Base-by-base conservation (phyloP, 2,888 invertebrate genomes). In the Willowsia nigromaculata region DNA sequence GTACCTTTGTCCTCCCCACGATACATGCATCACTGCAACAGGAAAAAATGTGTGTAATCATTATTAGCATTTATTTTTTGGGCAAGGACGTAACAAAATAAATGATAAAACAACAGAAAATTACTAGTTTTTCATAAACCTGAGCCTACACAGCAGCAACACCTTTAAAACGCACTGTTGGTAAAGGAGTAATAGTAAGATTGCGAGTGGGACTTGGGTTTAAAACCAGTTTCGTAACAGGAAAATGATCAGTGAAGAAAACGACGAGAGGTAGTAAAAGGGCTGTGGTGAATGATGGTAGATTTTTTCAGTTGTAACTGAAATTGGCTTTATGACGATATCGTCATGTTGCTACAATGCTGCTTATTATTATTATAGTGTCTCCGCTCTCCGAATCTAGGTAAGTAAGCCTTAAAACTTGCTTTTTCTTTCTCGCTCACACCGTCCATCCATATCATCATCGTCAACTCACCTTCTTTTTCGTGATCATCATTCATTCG, bases 351-450 rank as follows among this genome's bases (percentile, higher is more conserved):
- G 56, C 30, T 40, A 65, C 37, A 43, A 22, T 71, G 1, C 68
- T 22, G 37, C 13, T 59, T 22, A 59, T 81, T 59, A 40, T 68
- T 68, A 68, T 80, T 80, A 68, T 33, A 22, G 11, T 33, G 18
- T n/a, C 68, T 40, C 25, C 18, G n/a, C n/a, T 68, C 68, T 11
- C 37, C 43, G 37, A 84, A 88, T 88, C 84, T 88, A 88, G 88
- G 88, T 88, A 88, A 88, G 88, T 88, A 88, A 88, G 88, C 88
- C 88, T 88, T 88, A 81, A 88, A 88, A 88, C 88, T 88, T 78
- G 88, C 74, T 88, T 88, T 88, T 88, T 88, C 59, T 56, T 37
- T 62, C 81, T 81, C 50, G 74, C 47, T 65, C 62, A 40, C 30
- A 62, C 62, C 47, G 15, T 50, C 50, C 76, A 76, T 68, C 82